phyloP scores from a whole-genome alignment of 2,888 invertebrate species.

The Caenorhabditis drosophilae region DNA sequence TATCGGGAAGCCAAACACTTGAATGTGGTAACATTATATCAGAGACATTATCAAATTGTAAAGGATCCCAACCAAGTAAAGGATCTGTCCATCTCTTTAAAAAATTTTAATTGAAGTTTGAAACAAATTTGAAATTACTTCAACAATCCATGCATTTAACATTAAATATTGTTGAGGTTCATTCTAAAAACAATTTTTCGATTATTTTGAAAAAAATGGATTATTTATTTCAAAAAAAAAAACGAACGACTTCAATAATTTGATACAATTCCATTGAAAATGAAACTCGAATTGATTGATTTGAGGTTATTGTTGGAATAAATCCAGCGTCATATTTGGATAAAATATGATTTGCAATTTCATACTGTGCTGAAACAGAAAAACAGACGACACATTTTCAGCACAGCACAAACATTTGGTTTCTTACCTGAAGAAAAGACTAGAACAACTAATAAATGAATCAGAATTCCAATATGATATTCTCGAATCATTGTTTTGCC shows the following conservation, averaged over 20 bases:
- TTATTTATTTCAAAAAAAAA: neutral
- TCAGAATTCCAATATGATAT: too few relatives aligned
- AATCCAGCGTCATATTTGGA: constrained; percentile 38
- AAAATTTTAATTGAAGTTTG: neutral
- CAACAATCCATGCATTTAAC: constrained; percentile 67
- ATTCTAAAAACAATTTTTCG: constrained; percentile 47
- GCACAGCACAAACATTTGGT: too few relatives aligned
- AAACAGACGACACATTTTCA: too few relatives aligned
- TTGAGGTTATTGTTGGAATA: constrained; percentile 21
- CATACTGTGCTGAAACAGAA: constrained; percentile 38
- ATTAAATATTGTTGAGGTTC: constrained; percentile 67
- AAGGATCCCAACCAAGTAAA: constrained; percentile 59
- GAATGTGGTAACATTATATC: constrained; percentile 57
- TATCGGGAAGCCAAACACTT: constrained; percentile 60
- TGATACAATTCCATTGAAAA: constrained; percentile 68
- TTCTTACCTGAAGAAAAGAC: too few relatives aligned
- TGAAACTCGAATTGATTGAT: constrained; percentile 57
- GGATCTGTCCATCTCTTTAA: constrained; percentile 62
- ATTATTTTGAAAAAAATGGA: neutral
- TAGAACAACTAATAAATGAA: too few relatives aligned
- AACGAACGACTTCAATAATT: constrained; percentile 63
- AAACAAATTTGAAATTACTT: constrained; percentile 38
- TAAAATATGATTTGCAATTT: constrained; percentile 41
- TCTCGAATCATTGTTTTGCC: too few relatives aligned
- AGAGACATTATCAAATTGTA: constrained; percentile 51